Percentiles rank a stretch among this genome's conserved stretches.
These are phyloP conservation scores for Enteromius unitaeniatus DNA, from an alignment of 2,797 vertebrate species.

Conservation along the genomic window DNA sequence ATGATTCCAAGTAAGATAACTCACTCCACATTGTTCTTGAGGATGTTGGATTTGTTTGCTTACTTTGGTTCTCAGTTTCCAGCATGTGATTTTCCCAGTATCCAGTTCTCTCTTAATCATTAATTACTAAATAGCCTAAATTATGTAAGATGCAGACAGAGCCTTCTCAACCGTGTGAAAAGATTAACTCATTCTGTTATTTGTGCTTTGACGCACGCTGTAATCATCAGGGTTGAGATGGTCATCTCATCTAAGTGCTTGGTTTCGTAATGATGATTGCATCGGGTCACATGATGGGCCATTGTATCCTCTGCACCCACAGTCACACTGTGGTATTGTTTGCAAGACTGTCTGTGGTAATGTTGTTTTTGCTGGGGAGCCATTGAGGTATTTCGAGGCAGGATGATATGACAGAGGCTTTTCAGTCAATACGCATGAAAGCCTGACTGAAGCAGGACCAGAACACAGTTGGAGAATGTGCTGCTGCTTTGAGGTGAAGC, in stretches of 20 bases:
- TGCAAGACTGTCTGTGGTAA: conserved; percentile 13
- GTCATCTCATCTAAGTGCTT: conserved; percentile 39
- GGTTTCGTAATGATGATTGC: conserved; percentile 56
- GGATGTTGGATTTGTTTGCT: not conserved
- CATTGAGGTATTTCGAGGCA: conserved; percentile 10
- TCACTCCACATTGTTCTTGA: not conserved
- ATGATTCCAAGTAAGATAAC: not conserved
- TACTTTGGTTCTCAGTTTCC: not conserved
- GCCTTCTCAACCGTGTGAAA: not conserved
- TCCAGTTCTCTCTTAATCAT: not conserved
- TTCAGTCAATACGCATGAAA: conserved; percentile 2
- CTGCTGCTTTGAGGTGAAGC: conserved; percentile 37
- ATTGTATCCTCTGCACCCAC: conserved; percentile 38
- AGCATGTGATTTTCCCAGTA: not conserved
- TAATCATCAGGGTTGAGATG: conserved; percentile 25
- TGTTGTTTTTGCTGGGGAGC: conserved; percentile 40
- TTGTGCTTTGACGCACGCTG: conserved; percentile 12
- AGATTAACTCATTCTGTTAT: conserved; percentile 32
- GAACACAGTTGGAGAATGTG: conserved; percentile 6
- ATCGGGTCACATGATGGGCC: conserved; percentile 50
- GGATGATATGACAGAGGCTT: conserved; percentile 34
- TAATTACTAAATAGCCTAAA: conserved; percentile 12
- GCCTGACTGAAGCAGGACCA: conserved; percentile 16
- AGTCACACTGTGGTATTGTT: conserved; percentile 54
- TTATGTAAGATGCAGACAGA: not conserved